Conservation (phyloP, 1,140 invertebrate species). For the Drosophila chauvacae region DNA sequence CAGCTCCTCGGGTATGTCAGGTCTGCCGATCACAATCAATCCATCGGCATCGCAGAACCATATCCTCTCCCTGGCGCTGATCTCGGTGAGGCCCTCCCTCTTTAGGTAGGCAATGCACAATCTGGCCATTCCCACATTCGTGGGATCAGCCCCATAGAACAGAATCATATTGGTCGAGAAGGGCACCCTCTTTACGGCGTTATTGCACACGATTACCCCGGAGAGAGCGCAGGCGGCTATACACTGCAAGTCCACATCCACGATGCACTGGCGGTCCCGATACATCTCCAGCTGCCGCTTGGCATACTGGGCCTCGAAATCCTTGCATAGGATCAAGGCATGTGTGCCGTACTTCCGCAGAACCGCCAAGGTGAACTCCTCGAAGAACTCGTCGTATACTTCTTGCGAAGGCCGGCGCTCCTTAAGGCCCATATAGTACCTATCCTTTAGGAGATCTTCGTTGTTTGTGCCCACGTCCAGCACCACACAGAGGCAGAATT, state of each 20-base stretch:
- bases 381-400: constrained; percentile 96
- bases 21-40: constrained; percentile 91
- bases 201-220: constrained; percentile 93
- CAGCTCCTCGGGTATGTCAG: constrained; percentile 92
- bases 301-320: constrained; percentile 96
- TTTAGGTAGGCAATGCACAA: constrained; percentile 95
- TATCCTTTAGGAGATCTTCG: constrained; percentile 92
- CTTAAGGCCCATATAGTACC: constrained; percentile 95
- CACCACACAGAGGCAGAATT: constrained; percentile 94
- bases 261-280: constrained; percentile 93
- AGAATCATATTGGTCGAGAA: constrained; percentile 93
- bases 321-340: constrained; percentile 95
- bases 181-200: constrained; percentile 89
- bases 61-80: constrained; percentile 90
- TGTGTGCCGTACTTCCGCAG: constrained; percentile 93
- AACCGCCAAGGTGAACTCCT: constrained; percentile 89
- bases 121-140: constrained; percentile 94
- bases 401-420: constrained; percentile 92
- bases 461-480: constrained; percentile 98
- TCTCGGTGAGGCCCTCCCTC: constrained; percentile 89
- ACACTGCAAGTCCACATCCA: constrained; percentile 98
- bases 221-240: constrained; percentile 96
- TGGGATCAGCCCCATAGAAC: constrained; percentile 97
- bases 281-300: constrained; percentile 95
- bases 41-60: constrained; percentile 90